A percentile compares a stretch with the other conserved stretches of the same genome.
phyloP scores from a whole-genome alignment of 2,888 invertebrate species.

The Caenorhabditis wallacei region DNA sequence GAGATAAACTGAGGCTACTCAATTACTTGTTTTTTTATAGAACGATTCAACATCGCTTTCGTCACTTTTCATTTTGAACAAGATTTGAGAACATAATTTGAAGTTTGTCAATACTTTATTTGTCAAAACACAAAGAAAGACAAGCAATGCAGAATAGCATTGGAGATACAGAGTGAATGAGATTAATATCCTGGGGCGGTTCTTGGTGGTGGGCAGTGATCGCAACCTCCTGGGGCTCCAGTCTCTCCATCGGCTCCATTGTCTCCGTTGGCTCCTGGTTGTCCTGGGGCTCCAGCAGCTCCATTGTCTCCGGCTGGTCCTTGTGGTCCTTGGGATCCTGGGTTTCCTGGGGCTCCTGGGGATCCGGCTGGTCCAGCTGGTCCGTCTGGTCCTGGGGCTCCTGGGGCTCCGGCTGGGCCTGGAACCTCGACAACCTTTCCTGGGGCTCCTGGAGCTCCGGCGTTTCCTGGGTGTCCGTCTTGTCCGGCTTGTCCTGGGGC shows the following conservation, averaged over 20 bases:
- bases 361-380: slow-evolving; percentile 73
- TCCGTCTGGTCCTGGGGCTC: slow-evolving; percentile 72
- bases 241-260: slow-evolving; percentile 74
- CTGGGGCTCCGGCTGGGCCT: slow-evolving; percentile 73
- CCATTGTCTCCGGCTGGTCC: slow-evolving; percentile 75
- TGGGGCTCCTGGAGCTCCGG: slow-evolving; percentile 47
- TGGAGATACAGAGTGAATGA: slow-evolving; percentile 58
- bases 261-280: slow-evolving; percentile 70
- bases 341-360: slow-evolving; percentile 68
- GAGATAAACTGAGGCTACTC: slow-evolving; percentile 42
- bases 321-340: slow-evolving; percentile 72
- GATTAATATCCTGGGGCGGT: slow-evolving; percentile 77
- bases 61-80: slow-evolving; percentile 10
- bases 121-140: slow-evolving; percentile 57
- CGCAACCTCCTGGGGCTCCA: slow-evolving; percentile 77
- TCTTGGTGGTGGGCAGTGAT: slow-evolving; percentile 78
- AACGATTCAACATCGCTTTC: slow-evolving; percentile 14
- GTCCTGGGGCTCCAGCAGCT: slow-evolving; percentile 74
- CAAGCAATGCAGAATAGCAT: slow-evolving; percentile 53
- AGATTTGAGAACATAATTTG: neutral
- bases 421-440: slow-evolving; percentile 62
- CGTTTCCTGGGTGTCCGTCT: slow-evolving; percentile 47
- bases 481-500: slow-evolving; percentile 63
- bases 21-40: slow-evolving; percentile 30
- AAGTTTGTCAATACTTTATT: slow-evolving; percentile 60